Conservation (phyloP, 2,113 vertebrate species). For the Myrmophylax atrothorax region DNA sequence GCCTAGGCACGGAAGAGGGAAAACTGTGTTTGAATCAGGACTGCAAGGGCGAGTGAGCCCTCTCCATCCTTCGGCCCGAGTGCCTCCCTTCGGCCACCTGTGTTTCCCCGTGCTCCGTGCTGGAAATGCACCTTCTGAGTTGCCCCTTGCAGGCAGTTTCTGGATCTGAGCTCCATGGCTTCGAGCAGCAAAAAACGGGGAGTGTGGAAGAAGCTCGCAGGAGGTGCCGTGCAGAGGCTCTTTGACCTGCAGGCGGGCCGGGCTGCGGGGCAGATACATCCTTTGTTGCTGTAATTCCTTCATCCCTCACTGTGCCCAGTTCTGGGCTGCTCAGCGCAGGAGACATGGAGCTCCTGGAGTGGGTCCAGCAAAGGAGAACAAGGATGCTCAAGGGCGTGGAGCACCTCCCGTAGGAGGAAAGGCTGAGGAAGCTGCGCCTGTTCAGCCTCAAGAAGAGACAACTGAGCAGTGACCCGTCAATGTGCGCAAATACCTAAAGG, state of each 20-base stretch:
- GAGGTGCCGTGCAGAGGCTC: background rate
- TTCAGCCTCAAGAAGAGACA: background rate
- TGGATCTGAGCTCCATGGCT: accelerated
- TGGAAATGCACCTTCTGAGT: accelerated
- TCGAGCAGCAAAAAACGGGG: background rate
- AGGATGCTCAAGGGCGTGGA: background rate
- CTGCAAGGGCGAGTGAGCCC: background rate
- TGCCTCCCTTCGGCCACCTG: accelerated
- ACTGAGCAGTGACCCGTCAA: background rate
- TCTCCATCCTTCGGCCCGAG: accelerated
- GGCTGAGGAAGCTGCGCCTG: background rate
- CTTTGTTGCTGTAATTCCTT: background rate
- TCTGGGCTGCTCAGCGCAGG: background rate
- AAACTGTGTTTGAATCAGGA: background rate
- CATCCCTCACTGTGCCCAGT: background rate
- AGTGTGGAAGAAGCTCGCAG: background rate
- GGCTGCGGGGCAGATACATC: background rate
- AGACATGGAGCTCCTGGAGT: background rate
- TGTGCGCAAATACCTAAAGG: background rate
- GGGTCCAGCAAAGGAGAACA: background rate
- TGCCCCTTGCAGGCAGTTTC: no score
- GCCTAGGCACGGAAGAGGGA: background rate
- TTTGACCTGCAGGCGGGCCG: background rate
- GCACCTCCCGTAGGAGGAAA: background rate
- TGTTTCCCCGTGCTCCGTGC: accelerated